phyloP scores from a whole-genome alignment of 1,140 invertebrate species.

The Calliopsis andreniformis region DNA sequence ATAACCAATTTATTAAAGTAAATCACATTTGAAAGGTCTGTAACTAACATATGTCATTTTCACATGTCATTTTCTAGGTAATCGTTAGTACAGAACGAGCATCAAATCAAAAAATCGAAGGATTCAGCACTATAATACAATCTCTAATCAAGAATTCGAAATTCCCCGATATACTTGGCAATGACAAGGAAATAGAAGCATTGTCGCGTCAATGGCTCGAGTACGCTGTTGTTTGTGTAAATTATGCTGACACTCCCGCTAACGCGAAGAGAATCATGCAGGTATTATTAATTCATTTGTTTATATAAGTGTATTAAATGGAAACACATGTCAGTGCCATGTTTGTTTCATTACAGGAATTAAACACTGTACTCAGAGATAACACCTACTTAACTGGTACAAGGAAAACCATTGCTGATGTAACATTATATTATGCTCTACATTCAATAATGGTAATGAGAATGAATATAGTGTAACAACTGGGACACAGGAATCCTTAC shows the following conservation, averaged over 20 bases:
- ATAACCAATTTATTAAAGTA: slow-evolving; percentile 42
- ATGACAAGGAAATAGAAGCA: slow-evolving; percentile 71
- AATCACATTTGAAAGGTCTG: not conserved
- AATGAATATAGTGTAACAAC: slow-evolving; percentile 26
- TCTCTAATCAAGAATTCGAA: slow-evolving; percentile 77
- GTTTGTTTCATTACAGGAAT: slow-evolving; percentile 73
- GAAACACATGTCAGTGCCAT: not conserved
- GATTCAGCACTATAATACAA: slow-evolving; percentile 82
- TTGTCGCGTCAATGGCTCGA: slow-evolving; percentile 81
- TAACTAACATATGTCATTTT: slow-evolving; percentile 2
- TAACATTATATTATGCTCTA: slow-evolving; percentile 83
- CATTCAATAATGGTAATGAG: slow-evolving; percentile 81
- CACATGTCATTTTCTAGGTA: slow-evolving; percentile 61
- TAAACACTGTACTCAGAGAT: slow-evolving; percentile 80
- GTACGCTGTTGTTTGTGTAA: slow-evolving; percentile 80
- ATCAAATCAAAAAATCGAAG: slow-evolving; percentile 73
- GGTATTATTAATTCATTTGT: slow-evolving; percentile 57
- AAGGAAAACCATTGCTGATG: slow-evolving; percentile 83
- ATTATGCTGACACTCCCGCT: slow-evolving; percentile 78
- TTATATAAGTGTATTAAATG: slow-evolving; percentile 34
- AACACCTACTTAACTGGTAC: slow-evolving; percentile 83
- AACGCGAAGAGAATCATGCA: slow-evolving; percentile 74
- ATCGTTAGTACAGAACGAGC: slow-evolving; percentile 61
- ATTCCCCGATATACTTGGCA: slow-evolving; percentile 69
- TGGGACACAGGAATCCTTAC: slow-evolving; percentile 46